Evolutionary conservation across 2,113 vertebrate species (phyloP).

Genomic region (Chloebia gouldiae): DNA sequence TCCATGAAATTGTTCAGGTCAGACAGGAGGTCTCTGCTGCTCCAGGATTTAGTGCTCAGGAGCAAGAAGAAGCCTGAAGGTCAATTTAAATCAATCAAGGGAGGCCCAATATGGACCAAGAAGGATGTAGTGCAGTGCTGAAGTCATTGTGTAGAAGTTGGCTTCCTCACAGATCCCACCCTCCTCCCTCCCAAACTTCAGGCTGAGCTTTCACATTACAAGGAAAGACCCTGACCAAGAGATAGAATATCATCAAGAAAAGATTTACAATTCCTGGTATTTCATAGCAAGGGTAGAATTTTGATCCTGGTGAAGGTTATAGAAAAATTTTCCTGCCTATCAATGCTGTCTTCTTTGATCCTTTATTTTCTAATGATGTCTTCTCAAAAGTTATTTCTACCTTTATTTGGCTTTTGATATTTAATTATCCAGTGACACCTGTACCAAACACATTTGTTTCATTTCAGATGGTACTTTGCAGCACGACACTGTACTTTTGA

Average conservation of each 20-base stretch:
- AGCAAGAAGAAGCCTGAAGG: not conserved
- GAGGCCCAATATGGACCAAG: not conserved
- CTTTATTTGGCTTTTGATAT: not conserved
- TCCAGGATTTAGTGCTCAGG: not conserved
- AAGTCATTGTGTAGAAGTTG: not conserved
- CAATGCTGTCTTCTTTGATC: fast-evolving
- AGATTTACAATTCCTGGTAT: not conserved
- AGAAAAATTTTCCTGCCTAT: not conserved
- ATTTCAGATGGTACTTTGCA: not conserved
- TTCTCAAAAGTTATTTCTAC: not conserved
- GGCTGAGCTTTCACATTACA: not conserved
- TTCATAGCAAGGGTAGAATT: not conserved
- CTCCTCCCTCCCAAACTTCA: not conserved
- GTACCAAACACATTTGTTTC: not conserved
- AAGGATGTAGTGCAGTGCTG: not conserved
- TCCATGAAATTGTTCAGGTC: not conserved
- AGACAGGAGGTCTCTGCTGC: not conserved
- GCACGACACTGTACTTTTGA: not conserved
- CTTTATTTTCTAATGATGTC: not conserved
- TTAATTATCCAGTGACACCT: not conserved
- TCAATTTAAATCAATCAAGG: not conserved
- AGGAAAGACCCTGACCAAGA: not conserved
- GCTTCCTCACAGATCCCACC: not conserved
- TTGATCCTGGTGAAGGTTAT: not conserved
- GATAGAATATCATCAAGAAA: not conserved